These are phyloP conservation scores for Forbesichthys papilliferus DNA, from an alignment of 2,113 vertebrate species.

Conservation along the genomic window DNA sequence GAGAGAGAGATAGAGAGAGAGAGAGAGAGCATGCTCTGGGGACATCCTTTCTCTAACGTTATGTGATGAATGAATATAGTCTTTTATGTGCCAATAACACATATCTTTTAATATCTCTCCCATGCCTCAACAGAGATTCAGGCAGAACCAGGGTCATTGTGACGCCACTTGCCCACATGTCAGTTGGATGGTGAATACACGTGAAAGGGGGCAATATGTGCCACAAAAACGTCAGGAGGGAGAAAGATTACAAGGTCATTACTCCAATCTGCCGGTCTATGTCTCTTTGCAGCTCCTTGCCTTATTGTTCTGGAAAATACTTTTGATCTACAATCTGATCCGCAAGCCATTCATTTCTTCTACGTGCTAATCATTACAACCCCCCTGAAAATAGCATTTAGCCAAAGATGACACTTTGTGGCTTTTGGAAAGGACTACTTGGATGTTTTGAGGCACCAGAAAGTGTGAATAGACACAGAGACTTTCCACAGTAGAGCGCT, in stretches of 20 bases:
- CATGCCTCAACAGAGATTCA: conserved; percentile 35
- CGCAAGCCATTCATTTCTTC: conserved; percentile 48
- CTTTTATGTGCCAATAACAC: conserved; percentile 47
- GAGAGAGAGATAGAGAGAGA: background rate
- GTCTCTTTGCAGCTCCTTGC: conserved; percentile 59
- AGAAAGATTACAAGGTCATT: conserved; percentile 62
- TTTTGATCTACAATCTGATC: conserved; percentile 64
- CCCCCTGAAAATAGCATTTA: conserved; percentile 59
- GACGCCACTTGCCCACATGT: conserved; percentile 37
- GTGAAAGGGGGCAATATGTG: conserved; percentile 43
- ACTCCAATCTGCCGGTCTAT: conserved; percentile 49
- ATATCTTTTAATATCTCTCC: conserved; percentile 39
- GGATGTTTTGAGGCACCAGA: conserved; percentile 30
- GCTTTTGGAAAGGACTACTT: conserved; percentile 54
- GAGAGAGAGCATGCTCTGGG: conserved; percentile 7
- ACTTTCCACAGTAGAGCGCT: conserved; percentile 39
- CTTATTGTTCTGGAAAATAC: conserved; percentile 65
- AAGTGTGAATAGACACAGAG: conserved; percentile 39
- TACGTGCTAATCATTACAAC: conserved; percentile 68
- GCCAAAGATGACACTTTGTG: conserved; percentile 55
- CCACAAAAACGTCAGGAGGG: conserved; percentile 42
- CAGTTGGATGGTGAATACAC: conserved; percentile 40
- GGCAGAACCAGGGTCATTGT: conserved; percentile 51
- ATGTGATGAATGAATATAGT: conserved; percentile 41
- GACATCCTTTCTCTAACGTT: background rate